These are phyloP conservation scores for Oncorhynchus mykiss DNA, from an alignment of 2,113 vertebrate genomes.

Conservation along the genomic window DNA sequence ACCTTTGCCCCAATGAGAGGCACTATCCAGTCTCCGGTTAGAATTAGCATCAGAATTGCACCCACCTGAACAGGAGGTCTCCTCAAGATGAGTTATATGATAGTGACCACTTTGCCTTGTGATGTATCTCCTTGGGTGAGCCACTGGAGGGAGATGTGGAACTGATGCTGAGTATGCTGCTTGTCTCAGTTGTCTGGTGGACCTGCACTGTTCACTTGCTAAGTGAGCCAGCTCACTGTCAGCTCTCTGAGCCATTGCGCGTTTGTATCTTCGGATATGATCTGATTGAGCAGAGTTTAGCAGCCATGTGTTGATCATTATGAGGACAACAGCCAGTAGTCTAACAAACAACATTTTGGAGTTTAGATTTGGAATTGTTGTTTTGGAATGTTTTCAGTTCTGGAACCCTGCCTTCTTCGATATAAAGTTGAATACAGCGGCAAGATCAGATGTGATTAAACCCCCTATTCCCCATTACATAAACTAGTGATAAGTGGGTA, in stretches of 20 bases:
- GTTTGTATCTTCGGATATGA: slow-evolving; percentile 62
- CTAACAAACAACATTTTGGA: slow-evolving; percentile 70
- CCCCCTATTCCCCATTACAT: not conserved
- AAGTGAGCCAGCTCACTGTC: slow-evolving; percentile 55
- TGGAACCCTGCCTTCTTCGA: not conserved
- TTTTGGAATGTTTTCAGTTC: slow-evolving; percentile 2
- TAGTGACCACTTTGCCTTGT: slow-evolving; percentile 29
- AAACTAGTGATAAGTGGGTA: not conserved
- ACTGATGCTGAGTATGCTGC: slow-evolving; percentile 52
- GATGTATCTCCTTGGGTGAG: slow-evolving; percentile 59
- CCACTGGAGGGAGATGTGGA: slow-evolving; percentile 77
- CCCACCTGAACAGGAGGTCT: slow-evolving; percentile 47
- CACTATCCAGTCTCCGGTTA: slow-evolving; percentile 15
- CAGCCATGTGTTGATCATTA: slow-evolving; percentile 74
- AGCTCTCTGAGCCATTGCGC: slow-evolving; percentile 62
- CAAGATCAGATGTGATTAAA: not conserved
- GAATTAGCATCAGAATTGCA: slow-evolving; percentile 45
- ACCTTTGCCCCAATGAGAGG: not conserved
- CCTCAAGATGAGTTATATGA: slow-evolving; percentile 7
- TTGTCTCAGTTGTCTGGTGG: slow-evolving; percentile 59
- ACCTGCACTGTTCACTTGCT: slow-evolving; percentile 77
- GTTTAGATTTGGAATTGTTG: not conserved
- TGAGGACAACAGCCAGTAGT: slow-evolving; percentile 70
- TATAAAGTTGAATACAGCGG: not conserved
- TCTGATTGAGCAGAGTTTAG: slow-evolving; percentile 63